Conservation (phyloP, 2,888 invertebrate species). For the Teleogryllus oceanicus region DNA sequence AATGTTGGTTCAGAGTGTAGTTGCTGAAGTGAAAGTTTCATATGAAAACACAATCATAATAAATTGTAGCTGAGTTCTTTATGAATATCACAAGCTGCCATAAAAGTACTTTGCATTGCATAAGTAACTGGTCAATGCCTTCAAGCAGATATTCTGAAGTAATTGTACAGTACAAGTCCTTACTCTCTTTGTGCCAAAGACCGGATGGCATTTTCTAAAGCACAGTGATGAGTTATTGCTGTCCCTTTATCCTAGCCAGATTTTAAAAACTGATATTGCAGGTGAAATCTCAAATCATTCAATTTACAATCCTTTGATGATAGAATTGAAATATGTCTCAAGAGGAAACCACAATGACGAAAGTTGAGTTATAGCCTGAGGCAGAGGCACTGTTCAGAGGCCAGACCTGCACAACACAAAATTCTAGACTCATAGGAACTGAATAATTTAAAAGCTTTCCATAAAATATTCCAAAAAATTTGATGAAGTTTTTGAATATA, state of each 20-base stretch:
- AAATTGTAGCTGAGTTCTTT: not conserved
- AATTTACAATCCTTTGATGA: too few relatives aligned
- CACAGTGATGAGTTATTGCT: slow-evolving; percentile 18
- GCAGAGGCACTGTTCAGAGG: too few relatives aligned
- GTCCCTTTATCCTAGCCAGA: not conserved
- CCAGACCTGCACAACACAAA: too few relatives aligned
- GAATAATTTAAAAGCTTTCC: too few relatives aligned
- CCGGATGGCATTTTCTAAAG: not conserved
- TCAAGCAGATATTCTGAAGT: slow-evolving; percentile 18
- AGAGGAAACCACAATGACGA: too few relatives aligned
- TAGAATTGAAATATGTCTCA: too few relatives aligned
- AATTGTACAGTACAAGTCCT: slow-evolving; percentile 18
- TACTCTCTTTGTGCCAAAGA: not conserved
- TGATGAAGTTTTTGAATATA: too few relatives aligned
- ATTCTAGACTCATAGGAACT: too few relatives aligned
- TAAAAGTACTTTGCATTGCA: slow-evolving; percentile 3
- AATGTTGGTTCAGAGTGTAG: not conserved
- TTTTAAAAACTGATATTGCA: not conserved
- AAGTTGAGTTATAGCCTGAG: too few relatives aligned
- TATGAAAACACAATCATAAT: not conserved
- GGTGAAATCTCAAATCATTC: too few relatives aligned
- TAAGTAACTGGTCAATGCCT: slow-evolving; percentile 6
- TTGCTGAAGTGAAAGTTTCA: not conserved
- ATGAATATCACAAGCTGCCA: slow-evolving; percentile 1
- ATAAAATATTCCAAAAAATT: too few relatives aligned